Base-by-base conservation (phyloP, 2,888 invertebrate species). In the Caenorhabditis afra region DNA sequence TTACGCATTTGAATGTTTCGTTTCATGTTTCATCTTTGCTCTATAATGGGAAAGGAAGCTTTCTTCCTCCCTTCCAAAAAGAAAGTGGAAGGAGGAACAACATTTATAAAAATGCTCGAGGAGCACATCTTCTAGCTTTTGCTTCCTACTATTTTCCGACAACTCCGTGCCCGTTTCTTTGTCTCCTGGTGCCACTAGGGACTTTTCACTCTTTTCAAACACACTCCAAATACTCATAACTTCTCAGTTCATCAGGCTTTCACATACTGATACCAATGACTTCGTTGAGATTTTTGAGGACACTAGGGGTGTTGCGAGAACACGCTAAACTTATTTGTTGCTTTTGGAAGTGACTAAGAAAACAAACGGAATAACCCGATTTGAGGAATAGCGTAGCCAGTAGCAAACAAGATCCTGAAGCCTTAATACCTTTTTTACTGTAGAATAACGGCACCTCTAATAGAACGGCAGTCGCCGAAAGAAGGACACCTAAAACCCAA, bases 51-150 rank as follows among this genome's bases (percentile, higher is more conserved):
- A 41, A 41, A 11, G 41, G 41, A 41, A 14, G 41, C 41, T 7
- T 37, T 35, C 16, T 49, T 29, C 29, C 29, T 29, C 29, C 7
- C 29, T 29, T 29, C 29, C 29, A 29, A 29, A n/a, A 29, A 29
- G 44, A 47, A 50, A 50, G 53, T 44, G 45, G 49, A 58, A 55
- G 52, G 62, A 53, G 55, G 71, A 71, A 71, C 71, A 71, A 71
- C 71, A 71, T 71, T 71, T 71, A 71, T 71, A 71, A 71, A 49
- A 71, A 71, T 64, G 71, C 71, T 71, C 62, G 45, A 59, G 53
- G 47, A 70, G 61, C 62, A 71, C 55, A 57, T 64, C 62, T 55
- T 71, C 71, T 44, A 41, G 16, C 52, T 58, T 39, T 47, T 29
- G 29, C 29, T 29, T 29, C 29, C 29, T 7, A 29, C 29, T 29